These are phyloP conservation scores for Sinodicranocentrus sp. DNA, from an alignment of 2,888 invertebrate genomes.

Conservation along the genomic window DNA sequence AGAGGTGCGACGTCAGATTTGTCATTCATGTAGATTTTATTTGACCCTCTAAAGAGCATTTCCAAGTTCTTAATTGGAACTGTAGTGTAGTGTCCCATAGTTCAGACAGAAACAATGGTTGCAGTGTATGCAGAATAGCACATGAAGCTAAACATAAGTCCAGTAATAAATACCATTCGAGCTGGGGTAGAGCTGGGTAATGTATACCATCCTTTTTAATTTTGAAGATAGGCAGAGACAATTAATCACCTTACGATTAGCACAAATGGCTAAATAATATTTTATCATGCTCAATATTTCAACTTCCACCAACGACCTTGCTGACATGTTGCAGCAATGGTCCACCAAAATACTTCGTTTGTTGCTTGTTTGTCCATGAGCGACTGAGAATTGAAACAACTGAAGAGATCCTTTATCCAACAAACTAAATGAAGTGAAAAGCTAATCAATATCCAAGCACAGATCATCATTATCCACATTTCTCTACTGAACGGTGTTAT, in stretches of 20 bases:
- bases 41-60: background rate
- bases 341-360: background rate
- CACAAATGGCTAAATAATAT: no score
- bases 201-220: slow-evolving; percentile 6
- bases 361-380: background rate
- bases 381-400: no score
- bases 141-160: slow-evolving; percentile 9
- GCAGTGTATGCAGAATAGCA: slow-evolving; percentile 13
- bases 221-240: no score
- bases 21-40: background rate
- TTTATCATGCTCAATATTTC: no score
- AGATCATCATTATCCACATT: background rate
- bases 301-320: slow-evolving; percentile 1
- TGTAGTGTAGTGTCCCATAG: background rate
- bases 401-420: no score
- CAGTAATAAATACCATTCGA: background rate
- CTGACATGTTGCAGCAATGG: slow-evolving; percentile 6
- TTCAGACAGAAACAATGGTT: background rate
- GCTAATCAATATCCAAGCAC: background rate
- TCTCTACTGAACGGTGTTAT: background rate
- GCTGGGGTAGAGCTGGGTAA: background rate
- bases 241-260: no score
- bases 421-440: background rate
- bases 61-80: background rate
- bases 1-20: background rate